A percentile compares a stretch with the other conserved stretches of the same genome.
These are phyloP conservation scores for Eulithis prunata DNA, from an alignment of 2,888 invertebrate genomes.

Conservation along the genomic window DNA sequence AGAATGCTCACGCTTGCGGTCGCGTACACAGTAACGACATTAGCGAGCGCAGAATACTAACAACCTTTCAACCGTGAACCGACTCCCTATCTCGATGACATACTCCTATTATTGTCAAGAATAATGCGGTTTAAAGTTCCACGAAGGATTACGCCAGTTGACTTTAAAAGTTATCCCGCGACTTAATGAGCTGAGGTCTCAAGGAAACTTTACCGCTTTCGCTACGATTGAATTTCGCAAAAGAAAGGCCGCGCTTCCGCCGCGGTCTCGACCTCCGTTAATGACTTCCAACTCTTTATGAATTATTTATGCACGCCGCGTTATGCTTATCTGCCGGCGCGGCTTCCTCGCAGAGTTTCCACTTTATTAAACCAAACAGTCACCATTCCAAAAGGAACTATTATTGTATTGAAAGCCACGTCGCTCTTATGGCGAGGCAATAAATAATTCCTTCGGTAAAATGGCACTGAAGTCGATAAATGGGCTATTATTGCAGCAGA, in stretches of 20 bases:
- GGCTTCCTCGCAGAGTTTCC: slow-evolving; percentile 62
- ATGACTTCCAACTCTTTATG: slow-evolving; percentile 73
- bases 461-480: slow-evolving; percentile 78
- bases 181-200: slow-evolving; percentile 43
- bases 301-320: slow-evolving; percentile 76
- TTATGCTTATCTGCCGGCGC: slow-evolving; percentile 65
- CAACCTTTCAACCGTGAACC: slow-evolving; percentile 28
- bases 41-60: slow-evolving; percentile 41
- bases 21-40: slow-evolving; percentile 47
- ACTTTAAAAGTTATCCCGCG: slow-evolving; percentile 41
- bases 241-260: slow-evolving; percentile 57
- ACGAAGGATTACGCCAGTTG: slow-evolving; percentile 39
- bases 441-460: slow-evolving; percentile 78
- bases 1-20: slow-evolving; percentile 57
- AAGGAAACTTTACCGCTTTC: slow-evolving; percentile 54
- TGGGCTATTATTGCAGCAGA: slow-evolving; percentile 80
- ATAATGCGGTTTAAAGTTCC: slow-evolving; percentile 37
- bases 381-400: slow-evolving; percentile 65
- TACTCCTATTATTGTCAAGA: slow-evolving; percentile 34
- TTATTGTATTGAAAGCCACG: slow-evolving; percentile 71
- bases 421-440: slow-evolving; percentile 71
- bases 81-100: slow-evolving; percentile 34
- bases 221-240: slow-evolving; percentile 51
- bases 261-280: slow-evolving; percentile 74
- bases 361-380: slow-evolving; percentile 77